These are phyloP conservation scores for Andrena haemorrhoa DNA, from an alignment of 2,888 invertebrate genomes.

Conservation along the genomic window DNA sequence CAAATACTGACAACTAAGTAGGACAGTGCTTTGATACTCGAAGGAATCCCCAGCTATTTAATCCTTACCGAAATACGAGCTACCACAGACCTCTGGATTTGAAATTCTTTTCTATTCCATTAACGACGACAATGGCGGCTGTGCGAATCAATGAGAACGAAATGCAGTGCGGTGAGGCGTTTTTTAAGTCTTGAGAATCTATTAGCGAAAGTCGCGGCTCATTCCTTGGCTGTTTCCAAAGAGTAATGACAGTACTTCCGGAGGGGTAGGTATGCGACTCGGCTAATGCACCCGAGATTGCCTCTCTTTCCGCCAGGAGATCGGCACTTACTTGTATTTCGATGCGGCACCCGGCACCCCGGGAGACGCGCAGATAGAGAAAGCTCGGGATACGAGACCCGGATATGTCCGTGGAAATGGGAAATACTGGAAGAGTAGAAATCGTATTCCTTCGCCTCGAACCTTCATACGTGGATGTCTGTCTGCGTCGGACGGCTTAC, in stretches of 20 bases:
- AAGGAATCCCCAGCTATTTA: too few relatives aligned
- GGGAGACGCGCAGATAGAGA: slow-evolving; percentile 4
- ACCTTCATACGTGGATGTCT: slow-evolving; percentile 24
- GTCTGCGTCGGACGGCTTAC: slow-evolving; percentile 1
- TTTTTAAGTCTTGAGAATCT: slow-evolving; percentile 13
- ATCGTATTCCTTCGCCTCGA: slow-evolving; percentile 46
- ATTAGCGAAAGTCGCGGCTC: slow-evolving; percentile 18
- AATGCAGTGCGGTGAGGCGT: not conserved
- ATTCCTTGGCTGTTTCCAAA: slow-evolving; percentile 29
- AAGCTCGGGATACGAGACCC: slow-evolving; percentile 15
- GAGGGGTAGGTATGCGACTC: slow-evolving; percentile 9
- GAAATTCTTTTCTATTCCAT: too few relatives aligned
- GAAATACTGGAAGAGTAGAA: slow-evolving; percentile 58
- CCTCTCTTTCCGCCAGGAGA: slow-evolving; percentile 53
- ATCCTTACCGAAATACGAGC: too few relatives aligned
- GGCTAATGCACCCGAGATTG: slow-evolving; percentile 54
- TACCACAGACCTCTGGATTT: too few relatives aligned
- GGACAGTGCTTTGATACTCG: too few relatives aligned
- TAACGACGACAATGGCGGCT: too few relatives aligned
- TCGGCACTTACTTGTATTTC: slow-evolving; percentile 56
- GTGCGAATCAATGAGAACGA: too few relatives aligned
- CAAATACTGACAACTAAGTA: too few relatives aligned
- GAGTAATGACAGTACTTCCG: slow-evolving; percentile 41
- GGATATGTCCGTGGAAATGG: slow-evolving; percentile 59
- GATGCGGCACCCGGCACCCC: slow-evolving; percentile 16